Evolutionary conservation across 2,888 invertebrate genomes (phyloP), one percentile per base, ranked within the genome.

Genomic region (Scaptomyza cyrtandrae): DNA sequence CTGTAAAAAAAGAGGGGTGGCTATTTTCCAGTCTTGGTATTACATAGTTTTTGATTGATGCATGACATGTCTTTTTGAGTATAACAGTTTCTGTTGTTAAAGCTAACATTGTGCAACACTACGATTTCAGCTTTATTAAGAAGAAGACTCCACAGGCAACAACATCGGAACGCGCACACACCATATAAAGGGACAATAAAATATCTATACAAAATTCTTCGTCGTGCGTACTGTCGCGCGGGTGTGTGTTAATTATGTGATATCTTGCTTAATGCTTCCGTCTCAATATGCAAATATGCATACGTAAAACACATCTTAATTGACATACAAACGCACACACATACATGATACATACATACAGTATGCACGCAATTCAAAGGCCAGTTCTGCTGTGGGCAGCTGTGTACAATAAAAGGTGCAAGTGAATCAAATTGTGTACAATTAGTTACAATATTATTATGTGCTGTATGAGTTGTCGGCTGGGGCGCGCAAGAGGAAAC

Each of bases 401-500:
- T 50, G 53, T 62, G 66, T 72, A 77, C 77, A 67, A 75, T 77
- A 67, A 73, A 50, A 63, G 60, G 53, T 80, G 85, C 81, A 68
- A 84, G 85, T 84, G 82, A 75, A 70, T 78, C 50, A 68, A 75
- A 81, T 74, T 70, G 79, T 75, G 72, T 48, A 67, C 63, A 67
- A 66, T 78, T 70, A 64, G 69, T 78, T 44, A 53, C 63, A 54
- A 62, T 68, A 48, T 50, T 65, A 69, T 63, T 50, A 43, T 78
- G 76, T 56, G 78, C 64, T 60, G 53, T 55, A 43, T 41, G 45
- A 29, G 72, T 67, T 58, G 78, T 48, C 63, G 75, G 60, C 55
- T 57, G 71, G 67, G 52, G 54, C 62, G 64, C 75, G 69, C 56
- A 66, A 62, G 44, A 57, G 65, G 68, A 69, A 72, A 63, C 67